Percentiles rank a stretch among this genome's conserved stretches.
phyloP scores from a whole-genome alignment of 1,140 invertebrate species.

The Cherax destructor region DNA sequence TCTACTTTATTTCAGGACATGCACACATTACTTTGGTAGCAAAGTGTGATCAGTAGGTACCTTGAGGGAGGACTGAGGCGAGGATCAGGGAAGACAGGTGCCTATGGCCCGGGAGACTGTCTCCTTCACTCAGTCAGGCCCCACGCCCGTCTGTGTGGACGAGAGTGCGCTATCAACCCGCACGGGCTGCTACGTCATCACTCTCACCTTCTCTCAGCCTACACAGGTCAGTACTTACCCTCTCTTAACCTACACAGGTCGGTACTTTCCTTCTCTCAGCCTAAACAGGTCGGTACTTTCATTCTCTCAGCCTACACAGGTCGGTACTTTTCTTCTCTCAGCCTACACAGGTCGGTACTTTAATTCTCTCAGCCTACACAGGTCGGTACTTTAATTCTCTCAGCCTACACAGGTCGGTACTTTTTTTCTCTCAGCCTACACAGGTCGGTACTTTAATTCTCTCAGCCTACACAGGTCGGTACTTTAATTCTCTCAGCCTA shows the following conservation, averaged over 20 bases:
- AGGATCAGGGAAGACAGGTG: too few relatives aligned
- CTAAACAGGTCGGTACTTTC: background rate
- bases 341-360: background rate
- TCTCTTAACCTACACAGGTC: background rate
- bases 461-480: background rate
- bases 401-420: background rate
- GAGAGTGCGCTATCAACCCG: constrained; percentile 31
- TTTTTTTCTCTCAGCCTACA: background rate
- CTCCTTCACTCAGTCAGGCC: constrained; percentile 48
- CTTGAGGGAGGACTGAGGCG: too few relatives aligned
- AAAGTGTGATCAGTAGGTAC: too few relatives aligned
- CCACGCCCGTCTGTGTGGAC: constrained; percentile 46
- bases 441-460: background rate
- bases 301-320: background rate
- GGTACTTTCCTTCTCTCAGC: background rate
- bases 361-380: background rate
- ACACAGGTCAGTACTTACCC: constrained; percentile 30
- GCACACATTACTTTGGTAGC: too few relatives aligned
- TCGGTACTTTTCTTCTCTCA: background rate
- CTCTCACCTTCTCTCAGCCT: constrained; percentile 51
- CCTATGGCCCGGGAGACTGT: constrained; percentile 55
- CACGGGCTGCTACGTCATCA: constrained; percentile 51
- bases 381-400: background rate
- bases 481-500: background rate
- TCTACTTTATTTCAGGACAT: too few relatives aligned